Base-by-base conservation (phyloP, 2,888 invertebrate species). In the Pterostichus niger region DNA sequence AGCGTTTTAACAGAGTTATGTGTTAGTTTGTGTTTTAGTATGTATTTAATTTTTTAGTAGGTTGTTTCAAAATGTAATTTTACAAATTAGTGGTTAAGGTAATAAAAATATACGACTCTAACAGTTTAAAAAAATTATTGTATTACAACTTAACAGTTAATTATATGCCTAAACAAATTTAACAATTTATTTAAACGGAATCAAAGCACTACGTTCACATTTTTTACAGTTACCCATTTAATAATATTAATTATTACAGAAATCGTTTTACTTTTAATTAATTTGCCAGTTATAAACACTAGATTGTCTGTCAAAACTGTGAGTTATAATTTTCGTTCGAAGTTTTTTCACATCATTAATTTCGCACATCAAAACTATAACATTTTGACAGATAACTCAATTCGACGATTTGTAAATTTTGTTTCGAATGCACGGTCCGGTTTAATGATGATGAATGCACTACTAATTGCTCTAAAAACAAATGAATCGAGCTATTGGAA, bases 381-480 rank as follows among this genome's bases (percentile, higher is more conserved):
- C 24, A 17, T 56, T 78, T 44, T 78, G 61, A 61, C 78, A 61
- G 78, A 78, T 56, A 61, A 44, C 78, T 78, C 59, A 56, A 78
- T 78, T 44, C 24, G 40, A 46, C 44, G 59, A 59, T 44, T 78
- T 78, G 76, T 77, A 54, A 40, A 71, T 71, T 40, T 71, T 71
- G 31, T 15, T 75, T 49, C 33, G 49, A 64, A 64, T 35, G 33
- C 64, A n/a, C 11, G 54, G 13, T 33, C 5, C 35, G 33, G 33
- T 56, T 54, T 76, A 76, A 76, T 76, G 76, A 40, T 68, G 68
- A 76, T 76, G 76, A 76, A 76, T 76, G 76, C 56, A 35, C 5
- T 33, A 17, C 76, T 76, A 76, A 76, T 76, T 76, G 76, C 56
- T 35, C 40, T 56, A 56, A 56, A 56, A 76, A 76, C 35, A 76